A percentile compares a stretch with the other conserved stretches of the same genome.
Conservation (phyloP, 1,140 invertebrate species). For the Apis laboriosa region DNA sequence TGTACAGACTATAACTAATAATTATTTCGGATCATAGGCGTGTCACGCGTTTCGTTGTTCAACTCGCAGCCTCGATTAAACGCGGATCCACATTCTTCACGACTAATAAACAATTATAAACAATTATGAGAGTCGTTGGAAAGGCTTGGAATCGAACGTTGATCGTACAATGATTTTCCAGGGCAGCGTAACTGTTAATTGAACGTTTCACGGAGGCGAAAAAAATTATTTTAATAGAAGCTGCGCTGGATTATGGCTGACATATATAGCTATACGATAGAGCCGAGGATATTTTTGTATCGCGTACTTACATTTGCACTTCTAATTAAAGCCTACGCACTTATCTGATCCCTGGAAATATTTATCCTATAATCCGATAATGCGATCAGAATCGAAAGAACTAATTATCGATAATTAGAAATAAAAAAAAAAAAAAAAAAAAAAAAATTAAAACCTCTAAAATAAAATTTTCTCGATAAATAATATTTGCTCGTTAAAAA, state of each 20-base stretch:
- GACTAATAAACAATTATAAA: conserved; percentile 11
- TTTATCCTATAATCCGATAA: too few relatives aligned
- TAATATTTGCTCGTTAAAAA: too few relatives aligned
- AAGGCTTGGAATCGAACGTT: neutral
- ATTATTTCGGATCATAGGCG: conserved; percentile 35
- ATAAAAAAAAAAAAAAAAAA: too few relatives aligned
- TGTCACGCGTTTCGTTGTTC: conserved; percentile 30
- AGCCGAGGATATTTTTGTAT: neutral
- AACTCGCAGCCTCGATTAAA: neutral
- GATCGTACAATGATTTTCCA: neutral
- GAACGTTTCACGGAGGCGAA: neutral
- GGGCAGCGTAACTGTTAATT: neutral
- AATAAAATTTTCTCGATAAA: too few relatives aligned
- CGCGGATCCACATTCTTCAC: neutral
- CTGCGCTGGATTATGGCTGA: neutral
- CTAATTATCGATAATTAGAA: too few relatives aligned
- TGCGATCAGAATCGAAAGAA: too few relatives aligned
- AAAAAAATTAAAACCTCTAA: too few relatives aligned
- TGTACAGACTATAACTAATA: conserved; percentile 30
- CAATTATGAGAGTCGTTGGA: neutral
- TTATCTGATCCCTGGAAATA: neutral
- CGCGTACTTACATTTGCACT: neutral
- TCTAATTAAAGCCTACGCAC: neutral
- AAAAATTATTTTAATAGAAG: neutral
- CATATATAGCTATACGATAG: neutral